phyloP scores from a whole-genome alignment of 2,113 vertebrate species.

The Pachycephala philippinensis region DNA sequence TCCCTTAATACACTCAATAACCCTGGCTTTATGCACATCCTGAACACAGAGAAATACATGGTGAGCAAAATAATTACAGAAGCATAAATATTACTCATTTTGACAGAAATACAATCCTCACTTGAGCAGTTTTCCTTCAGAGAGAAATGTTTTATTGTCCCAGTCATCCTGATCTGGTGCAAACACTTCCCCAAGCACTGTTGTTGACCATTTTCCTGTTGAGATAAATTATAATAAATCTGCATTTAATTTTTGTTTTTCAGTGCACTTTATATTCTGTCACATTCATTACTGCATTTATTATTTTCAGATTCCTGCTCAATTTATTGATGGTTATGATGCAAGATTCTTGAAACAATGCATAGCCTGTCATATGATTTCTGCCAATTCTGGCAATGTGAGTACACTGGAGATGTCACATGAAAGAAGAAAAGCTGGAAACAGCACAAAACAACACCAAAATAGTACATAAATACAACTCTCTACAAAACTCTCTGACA shows the following conservation, averaged over 20 bases:
- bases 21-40: neutral
- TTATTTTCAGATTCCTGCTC: slow-evolving; percentile 30
- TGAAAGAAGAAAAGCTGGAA: neutral
- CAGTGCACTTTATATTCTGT: neutral
- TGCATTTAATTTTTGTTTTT: slow-evolving; percentile 58
- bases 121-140: slow-evolving; percentile 84
- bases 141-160: slow-evolving; percentile 89
- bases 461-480: neutral
- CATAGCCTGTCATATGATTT: neutral
- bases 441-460: neutral
- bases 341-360: neutral
- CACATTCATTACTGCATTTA: neutral
- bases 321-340: neutral
- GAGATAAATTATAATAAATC: slow-evolving; percentile 64
- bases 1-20: neutral
- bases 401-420: neutral
- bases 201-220: slow-evolving; percentile 81
- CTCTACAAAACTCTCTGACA: neutral
- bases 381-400: neutral
- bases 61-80: slow-evolving; percentile 36
- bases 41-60: neutral
- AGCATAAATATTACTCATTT: slow-evolving; percentile 48
- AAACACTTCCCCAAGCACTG: slow-evolving; percentile 83
- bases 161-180: slow-evolving; percentile 88
- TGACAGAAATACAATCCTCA: slow-evolving; percentile 69